Evolutionary conservation across 2,113 vertebrate genomes (phyloP).

Genomic region (Illadopsis cleaveri): DNA sequence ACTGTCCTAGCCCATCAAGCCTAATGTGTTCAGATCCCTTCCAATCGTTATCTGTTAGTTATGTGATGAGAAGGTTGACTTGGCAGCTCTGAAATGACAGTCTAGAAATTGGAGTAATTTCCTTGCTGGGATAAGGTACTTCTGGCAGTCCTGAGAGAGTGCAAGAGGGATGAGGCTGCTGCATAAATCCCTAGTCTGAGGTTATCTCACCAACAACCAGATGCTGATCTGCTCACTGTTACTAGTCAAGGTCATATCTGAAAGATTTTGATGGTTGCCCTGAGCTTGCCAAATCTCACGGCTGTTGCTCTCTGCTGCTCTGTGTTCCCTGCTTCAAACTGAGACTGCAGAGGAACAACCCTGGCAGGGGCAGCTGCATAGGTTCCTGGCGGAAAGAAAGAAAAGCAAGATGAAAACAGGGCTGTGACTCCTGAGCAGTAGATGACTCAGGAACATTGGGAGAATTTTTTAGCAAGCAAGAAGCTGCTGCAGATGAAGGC

Average conservation of each 20-base stretch:
- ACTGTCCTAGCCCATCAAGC: constrained; percentile 46
- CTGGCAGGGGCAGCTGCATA: not conserved
- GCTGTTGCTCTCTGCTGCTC: not conserved
- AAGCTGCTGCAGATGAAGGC: constrained; percentile 15
- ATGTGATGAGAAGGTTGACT: constrained; percentile 60
- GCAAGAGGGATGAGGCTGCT: constrained; percentile 1
- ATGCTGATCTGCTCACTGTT: not conserved
- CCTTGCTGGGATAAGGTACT: constrained; percentile 59
- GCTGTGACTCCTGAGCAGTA: not conserved
- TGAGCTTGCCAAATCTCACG: not conserved
- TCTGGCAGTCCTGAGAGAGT: constrained; percentile 48
- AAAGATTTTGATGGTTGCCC: constrained; percentile 43
- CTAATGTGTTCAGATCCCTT: constrained; percentile 59
- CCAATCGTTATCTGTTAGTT: constrained; percentile 37
- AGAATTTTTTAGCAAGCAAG: constrained; percentile 50
- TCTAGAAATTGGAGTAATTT: constrained; percentile 72
- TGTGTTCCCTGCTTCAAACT: not conserved
- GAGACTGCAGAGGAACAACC: not conserved
- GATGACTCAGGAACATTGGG: not conserved
- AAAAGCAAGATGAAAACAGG: not conserved
- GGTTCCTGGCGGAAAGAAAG: not conserved
- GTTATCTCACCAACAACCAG: constrained; percentile 31
- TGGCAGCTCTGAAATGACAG: constrained; percentile 69
- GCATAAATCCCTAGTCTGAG: constrained; percentile 51
- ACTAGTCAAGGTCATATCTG: constrained; percentile 3